Evolutionary conservation across 2,113 vertebrate genomes (phyloP).

Genomic region (Grallaria varia): DNA sequence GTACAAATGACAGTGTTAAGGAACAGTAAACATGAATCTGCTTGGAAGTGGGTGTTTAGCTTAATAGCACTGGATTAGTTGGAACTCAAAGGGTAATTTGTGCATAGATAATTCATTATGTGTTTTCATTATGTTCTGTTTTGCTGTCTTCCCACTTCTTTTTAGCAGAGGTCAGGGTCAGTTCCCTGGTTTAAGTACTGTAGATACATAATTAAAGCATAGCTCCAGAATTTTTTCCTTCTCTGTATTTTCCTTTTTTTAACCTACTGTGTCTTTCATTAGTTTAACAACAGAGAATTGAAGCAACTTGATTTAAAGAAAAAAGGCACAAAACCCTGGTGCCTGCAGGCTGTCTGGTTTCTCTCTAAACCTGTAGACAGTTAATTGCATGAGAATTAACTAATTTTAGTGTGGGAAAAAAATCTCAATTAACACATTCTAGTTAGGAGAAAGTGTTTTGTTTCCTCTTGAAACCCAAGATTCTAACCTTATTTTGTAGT

Average conservation of each 20-base stretch:
- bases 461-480: background rate
- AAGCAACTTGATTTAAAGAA: background rate
- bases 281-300: background rate
- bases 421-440: background rate
- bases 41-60: constrained; percentile 54
- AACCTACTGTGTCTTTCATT: background rate
- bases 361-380: background rate
- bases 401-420: background rate
- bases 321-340: background rate
- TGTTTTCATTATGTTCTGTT: constrained; percentile 50
- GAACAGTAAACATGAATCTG: constrained; percentile 29
- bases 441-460: background rate
- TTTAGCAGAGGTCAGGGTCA: constrained; percentile 37
- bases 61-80: constrained; percentile 59
- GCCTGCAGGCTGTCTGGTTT: background rate
- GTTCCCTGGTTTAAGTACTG: constrained; percentile 46
- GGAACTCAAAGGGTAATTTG: constrained; percentile 59
- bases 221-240: background rate
- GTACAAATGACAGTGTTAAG: constrained; percentile 38
- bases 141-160: constrained; percentile 45
- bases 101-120: constrained; percentile 56
- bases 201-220: constrained; percentile 55
- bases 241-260: background rate
- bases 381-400: background rate
- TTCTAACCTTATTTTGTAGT: background rate